A percentile compares a stretch with the other conserved stretches of the same genome.
Conservation (phyloP, 2,888 invertebrate genomes). For the Crematogaster levior region DNA sequence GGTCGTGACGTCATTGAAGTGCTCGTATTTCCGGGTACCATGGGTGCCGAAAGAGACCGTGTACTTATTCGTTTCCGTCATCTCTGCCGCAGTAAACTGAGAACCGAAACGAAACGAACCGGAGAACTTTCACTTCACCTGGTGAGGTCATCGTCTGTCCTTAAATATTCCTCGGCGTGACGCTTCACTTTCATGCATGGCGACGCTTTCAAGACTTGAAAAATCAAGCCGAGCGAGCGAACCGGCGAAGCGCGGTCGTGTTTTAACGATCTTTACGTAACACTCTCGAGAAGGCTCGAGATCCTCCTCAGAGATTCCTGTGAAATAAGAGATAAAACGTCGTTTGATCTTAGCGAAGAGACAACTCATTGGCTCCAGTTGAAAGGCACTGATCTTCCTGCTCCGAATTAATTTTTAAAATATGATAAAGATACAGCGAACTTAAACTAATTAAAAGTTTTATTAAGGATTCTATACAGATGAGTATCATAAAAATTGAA, state of each 20-base stretch:
- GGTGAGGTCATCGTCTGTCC: conserved; percentile 77
- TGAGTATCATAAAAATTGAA: neutral
- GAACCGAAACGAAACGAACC: conserved; percentile 56
- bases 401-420: neutral
- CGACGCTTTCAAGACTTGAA: conserved; percentile 53
- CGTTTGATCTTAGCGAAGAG: neutral
- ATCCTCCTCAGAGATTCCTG: neutral
- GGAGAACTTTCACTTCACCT: conserved; percentile 80
- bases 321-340: neutral
- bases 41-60: conserved; percentile 64
- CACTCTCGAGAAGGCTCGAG: neutral
- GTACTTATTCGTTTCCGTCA: conserved; percentile 54
- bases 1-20: conserved; percentile 55
- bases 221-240: conserved; percentile 42
- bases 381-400: neutral
- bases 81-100: conserved; percentile 53
- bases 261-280: conserved; percentile 42
- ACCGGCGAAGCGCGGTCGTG: neutral
- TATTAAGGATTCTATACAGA: neutral
- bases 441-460: neutral
- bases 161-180: conserved; percentile 78
- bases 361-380: no score
- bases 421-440: neutral
- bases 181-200: conserved; percentile 79
- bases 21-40: conserved; percentile 40